These are phyloP conservation scores for Maconellicoccus hirsutus DNA, from an alignment of 1,140 invertebrate species.

Conservation along the genomic window DNA sequence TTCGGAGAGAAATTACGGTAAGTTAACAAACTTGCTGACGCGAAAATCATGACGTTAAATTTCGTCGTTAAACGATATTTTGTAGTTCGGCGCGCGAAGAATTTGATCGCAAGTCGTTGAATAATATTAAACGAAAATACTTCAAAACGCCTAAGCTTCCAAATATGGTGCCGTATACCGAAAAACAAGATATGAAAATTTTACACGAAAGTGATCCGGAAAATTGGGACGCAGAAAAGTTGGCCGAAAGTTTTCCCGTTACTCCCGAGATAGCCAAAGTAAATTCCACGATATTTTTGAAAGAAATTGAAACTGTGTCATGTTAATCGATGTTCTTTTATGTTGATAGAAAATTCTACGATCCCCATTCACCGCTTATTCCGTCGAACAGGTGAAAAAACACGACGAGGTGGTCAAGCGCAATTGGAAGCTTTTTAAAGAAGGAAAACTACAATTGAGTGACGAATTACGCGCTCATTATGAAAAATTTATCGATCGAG, in stretches of 20 bases:
- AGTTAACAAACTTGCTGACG: background rate
- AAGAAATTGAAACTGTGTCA: no score
- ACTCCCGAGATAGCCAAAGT: constrained; percentile 42
- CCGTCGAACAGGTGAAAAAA: background rate
- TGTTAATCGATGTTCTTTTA: no score
- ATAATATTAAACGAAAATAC: constrained; percentile 28
- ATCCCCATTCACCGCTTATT: background rate
- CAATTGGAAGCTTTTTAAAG: constrained; percentile 18
- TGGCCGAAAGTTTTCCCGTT: constrained; percentile 69
- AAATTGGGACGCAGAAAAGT: constrained; percentile 56
- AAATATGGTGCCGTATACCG: constrained; percentile 67
- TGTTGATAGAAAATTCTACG: background rate
- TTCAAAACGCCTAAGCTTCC: constrained; percentile 36
- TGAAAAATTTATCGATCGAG: background rate
- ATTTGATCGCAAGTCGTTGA: constrained; percentile 16
- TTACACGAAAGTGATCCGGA: constrained; percentile 52
- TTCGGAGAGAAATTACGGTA: background rate
- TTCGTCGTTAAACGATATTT: background rate
- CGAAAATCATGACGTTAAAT: background rate
- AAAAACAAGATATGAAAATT: constrained; percentile 67
- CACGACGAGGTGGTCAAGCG: constrained; percentile 12
- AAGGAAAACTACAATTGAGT: background rate
- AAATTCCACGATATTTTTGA: background rate
- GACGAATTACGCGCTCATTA: background rate
- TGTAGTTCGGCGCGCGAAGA: constrained; percentile 1